A percentile compares a stretch with the other conserved stretches of the same genome.
Evolutionary conservation across 2,113 vertebrate species (phyloP).

Genomic region (Nyctibius bracteatus): DNA sequence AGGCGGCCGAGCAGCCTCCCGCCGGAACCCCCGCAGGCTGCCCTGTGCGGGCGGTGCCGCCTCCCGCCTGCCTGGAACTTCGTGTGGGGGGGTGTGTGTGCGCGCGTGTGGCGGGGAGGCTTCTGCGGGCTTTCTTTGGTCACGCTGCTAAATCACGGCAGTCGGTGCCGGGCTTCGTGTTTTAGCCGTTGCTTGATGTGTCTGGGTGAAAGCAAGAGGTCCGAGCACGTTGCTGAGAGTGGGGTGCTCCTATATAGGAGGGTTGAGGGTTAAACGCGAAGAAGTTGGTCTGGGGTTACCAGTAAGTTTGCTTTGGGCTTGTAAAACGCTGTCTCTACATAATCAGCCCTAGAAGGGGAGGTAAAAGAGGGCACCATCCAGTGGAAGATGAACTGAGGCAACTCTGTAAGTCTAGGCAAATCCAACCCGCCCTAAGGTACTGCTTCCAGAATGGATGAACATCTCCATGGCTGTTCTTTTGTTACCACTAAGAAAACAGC

Average conservation of each 20-base stretch:
- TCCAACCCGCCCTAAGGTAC: accelerated
- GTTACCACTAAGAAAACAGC: not conserved
- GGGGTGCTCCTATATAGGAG: not conserved
- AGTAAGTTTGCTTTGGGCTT: not conserved
- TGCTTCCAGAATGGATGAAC: not conserved
- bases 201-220: not conserved
- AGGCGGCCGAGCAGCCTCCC: not conserved
- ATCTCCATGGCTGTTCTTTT: not conserved
- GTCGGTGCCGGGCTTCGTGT: not conserved
- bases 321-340: not conserved
- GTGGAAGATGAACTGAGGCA: not conserved
- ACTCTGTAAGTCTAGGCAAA: not conserved
- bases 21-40: not conserved
- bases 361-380: not conserved
- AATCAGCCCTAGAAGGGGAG: not conserved
- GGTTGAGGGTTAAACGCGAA: not conserved
- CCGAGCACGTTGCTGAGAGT: not conserved
- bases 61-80: not conserved
- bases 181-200: not conserved
- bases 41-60: not conserved
- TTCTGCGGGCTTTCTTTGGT: not conserved
- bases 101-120: not conserved
- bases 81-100: not conserved
- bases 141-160: accelerated
- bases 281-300: not conserved